These are phyloP conservation scores for Benthosema pterotum DNA, from an alignment of 2,797 vertebrate species.

Conservation along the genomic window DNA sequence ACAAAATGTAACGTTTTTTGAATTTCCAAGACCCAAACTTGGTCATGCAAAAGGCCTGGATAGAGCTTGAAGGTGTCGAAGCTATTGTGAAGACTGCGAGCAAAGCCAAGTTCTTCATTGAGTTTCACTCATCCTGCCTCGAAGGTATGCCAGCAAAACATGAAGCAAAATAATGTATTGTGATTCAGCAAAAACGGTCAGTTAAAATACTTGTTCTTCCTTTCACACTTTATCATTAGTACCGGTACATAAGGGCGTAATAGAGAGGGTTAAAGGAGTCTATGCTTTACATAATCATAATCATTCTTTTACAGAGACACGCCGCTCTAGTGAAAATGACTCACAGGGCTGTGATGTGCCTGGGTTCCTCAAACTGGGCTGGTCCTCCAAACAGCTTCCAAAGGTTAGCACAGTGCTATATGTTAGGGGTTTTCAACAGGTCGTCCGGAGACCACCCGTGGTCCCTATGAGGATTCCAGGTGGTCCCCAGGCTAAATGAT, in stretches of 20 bases:
- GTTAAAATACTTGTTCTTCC: too few relatives aligned
- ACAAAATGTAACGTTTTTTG: constrained; percentile 3
- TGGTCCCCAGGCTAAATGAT: too few relatives aligned
- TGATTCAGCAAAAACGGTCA: not conserved
- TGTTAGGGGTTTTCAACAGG: too few relatives aligned
- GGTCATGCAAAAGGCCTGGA: constrained; percentile 72
- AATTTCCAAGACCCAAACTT: constrained; percentile 61
- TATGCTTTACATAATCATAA: too few relatives aligned
- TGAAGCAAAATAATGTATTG: too few relatives aligned
- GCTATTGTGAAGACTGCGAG: constrained; percentile 86
- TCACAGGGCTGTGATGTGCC: constrained; percentile 82
- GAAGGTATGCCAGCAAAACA: constrained; percentile 69
- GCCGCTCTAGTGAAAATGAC: constrained; percentile 84
- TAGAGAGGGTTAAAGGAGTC: too few relatives aligned
- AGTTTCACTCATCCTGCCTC: constrained; percentile 82
- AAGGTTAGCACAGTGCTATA: constrained; percentile 68
- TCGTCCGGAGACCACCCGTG: too few relatives aligned
- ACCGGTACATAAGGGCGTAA: too few relatives aligned
- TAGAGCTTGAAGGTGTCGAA: constrained; percentile 82
- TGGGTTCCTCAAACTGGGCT: constrained; percentile 84
- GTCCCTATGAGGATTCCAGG: too few relatives aligned
- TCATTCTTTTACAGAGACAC: constrained; percentile 69
- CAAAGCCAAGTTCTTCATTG: constrained; percentile 86
- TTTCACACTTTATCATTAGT: too few relatives aligned
- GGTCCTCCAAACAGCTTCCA: constrained; percentile 84